Base-by-base conservation (phyloP, 2,888 invertebrate genomes). In the Caenorhabditis macrosperma region DNA sequence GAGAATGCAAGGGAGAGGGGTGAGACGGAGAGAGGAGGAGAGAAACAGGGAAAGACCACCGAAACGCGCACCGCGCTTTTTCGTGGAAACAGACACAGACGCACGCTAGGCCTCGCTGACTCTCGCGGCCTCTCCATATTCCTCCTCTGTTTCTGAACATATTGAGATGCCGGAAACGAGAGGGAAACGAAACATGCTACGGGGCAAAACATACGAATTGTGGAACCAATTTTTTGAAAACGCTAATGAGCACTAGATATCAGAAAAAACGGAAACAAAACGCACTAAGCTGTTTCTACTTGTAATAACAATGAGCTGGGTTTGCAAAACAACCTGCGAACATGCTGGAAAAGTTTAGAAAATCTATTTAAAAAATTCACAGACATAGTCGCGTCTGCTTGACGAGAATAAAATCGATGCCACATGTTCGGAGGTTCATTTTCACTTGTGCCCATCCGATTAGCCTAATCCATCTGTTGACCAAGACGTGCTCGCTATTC, bases 61-160 rank as follows among this genome's bases (percentile, higher is more conserved):
- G 60, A 57, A 33, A 48, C 57, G 57, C 50, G 68, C 48, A 46
- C 55, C 22, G 57, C 60, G 50, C 7, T 44, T 44, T 75, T 59
- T 67, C 78, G 71, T 60, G 75, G 54, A 78, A 78, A 64, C 78
- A 66, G 63, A 55, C 61, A 44, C 69, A 61, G 44, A 54, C 52
- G 52, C 71, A 69, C 35, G 60, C 74, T 26, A 59, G 60, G 28
- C 38, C 24, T 26, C 26, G 59, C 35, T 48, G 68, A 59, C 48
- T 48, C 38, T 38, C 38, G 9, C 38, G 9, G 38, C 15, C 38
- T 38, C 38, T 12, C n/a, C n/a, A n/a, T n/a, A 20, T 15, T 41
- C 15, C 15, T 41, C 41, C 4, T n/a, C 17, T 15, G 17, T 20
- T 46, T 46, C 46, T 46, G 46, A 15, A 46, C 38, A 12, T 38